phyloP scores from a whole-genome alignment of 1,140 invertebrate genomes.

The Drosophila ironensis region DNA sequence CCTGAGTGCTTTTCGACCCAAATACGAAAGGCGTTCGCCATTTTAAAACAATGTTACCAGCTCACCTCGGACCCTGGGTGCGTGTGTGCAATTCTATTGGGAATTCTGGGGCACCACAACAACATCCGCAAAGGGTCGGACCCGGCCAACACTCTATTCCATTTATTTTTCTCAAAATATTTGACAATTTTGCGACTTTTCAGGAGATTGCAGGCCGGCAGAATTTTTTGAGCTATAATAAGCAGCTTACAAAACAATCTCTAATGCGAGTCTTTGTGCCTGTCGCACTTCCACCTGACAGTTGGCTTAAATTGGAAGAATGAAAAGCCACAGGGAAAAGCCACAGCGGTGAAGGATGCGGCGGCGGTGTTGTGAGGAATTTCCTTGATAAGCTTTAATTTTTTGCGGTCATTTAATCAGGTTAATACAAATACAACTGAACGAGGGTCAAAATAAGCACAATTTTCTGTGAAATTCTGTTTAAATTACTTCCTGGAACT shows the following conservation, averaged over 20 bases:
- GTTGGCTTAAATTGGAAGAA: conserved; percentile 23
- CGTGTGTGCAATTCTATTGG: conserved; percentile 21
- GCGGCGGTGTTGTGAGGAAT: conserved; percentile 12
- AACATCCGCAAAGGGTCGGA: conserved; percentile 3
- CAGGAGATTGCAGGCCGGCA: conserved; percentile 7
- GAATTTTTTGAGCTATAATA: conserved; percentile 50
- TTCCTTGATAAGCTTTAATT: conserved; percentile 29
- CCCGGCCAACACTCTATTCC: conserved; percentile 13
- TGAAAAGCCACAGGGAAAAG: background rate
- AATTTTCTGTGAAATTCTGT: too few species aligned
- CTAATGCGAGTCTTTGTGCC: conserved; percentile 14
- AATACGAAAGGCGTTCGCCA: conserved; percentile 51
- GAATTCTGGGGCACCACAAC: conserved; percentile 18
- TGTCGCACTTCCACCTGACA: conserved; percentile 9
- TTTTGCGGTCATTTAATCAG: conserved; percentile 50
- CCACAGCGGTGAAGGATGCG: too few species aligned
- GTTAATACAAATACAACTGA: conserved; percentile 4
- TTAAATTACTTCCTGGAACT: too few species aligned
- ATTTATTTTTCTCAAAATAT: conserved; percentile 45
- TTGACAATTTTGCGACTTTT: conserved; percentile 41
- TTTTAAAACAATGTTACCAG: conserved; percentile 63
- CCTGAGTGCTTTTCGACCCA: conserved; percentile 73
- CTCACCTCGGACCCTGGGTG: conserved; percentile 8
- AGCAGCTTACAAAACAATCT: conserved; percentile 52
- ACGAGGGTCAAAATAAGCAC: background rate